Evolutionary conservation across 1,140 invertebrate genomes (phyloP).

Genomic region (Aleiodes sp.): DNA sequence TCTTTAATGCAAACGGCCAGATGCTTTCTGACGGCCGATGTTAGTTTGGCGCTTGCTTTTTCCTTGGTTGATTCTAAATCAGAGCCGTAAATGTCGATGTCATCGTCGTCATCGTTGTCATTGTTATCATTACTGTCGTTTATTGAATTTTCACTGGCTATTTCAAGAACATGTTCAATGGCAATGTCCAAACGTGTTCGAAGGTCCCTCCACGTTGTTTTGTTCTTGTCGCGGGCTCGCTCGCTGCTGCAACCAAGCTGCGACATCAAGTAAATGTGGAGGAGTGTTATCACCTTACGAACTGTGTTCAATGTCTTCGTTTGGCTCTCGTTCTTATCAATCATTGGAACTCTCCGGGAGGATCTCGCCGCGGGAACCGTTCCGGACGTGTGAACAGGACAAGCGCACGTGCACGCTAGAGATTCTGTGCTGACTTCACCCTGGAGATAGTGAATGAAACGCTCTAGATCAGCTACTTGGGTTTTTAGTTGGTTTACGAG

Average conservation of each 20-base stretch:
- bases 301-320: constrained; percentile 75
- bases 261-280: constrained; percentile 92
- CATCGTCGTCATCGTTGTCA: constrained; percentile 49
- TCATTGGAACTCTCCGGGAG: constrained; percentile 48
- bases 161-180: constrained; percentile 80
- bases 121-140: neutral
- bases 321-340: constrained; percentile 43
- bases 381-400: constrained; percentile 68
- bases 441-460: constrained; percentile 97
- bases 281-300: constrained; percentile 84
- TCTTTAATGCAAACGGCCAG: constrained; percentile 88
- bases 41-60: constrained; percentile 77
- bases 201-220: constrained; percentile 76
- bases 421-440: constrained; percentile 70
- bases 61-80: constrained; percentile 70
- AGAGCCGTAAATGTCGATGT: constrained; percentile 71
- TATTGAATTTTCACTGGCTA: constrained; percentile 64
- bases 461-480: constrained; percentile 95
- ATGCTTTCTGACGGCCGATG: constrained; percentile 90
- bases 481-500: constrained; percentile 94
- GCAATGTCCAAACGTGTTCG: constrained; percentile 92
- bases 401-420: constrained; percentile 71
- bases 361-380: constrained; percentile 44
- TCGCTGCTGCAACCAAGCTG: constrained; percentile 87
- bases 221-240: constrained; percentile 80